Evolutionary conservation across 2,797 vertebrate genomes (phyloP).

Genomic region (Sciaenops ocellatus): DNA sequence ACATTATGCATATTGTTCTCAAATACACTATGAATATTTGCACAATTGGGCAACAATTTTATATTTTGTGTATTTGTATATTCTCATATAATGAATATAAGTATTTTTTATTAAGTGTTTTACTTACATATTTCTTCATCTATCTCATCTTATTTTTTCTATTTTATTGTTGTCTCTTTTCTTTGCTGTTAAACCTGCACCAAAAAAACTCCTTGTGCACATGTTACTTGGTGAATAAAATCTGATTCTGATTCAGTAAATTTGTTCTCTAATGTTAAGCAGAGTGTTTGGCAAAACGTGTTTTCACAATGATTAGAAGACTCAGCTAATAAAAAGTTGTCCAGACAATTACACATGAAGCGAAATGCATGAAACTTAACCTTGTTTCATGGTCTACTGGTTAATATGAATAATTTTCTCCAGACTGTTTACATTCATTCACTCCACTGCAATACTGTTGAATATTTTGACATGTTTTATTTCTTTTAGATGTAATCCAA

Average conservation of each 20-base stretch:
- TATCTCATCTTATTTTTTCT: background rate
- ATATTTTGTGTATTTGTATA: background rate
- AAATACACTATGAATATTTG: too few relatives aligned
- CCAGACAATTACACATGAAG: background rate
- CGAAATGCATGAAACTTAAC: constrained; percentile 31
- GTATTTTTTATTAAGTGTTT: background rate
- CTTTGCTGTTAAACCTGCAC: background rate
- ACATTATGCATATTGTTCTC: too few relatives aligned
- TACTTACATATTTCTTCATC: background rate
- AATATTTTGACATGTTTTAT: constrained; percentile 31
- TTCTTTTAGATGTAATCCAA: constrained; percentile 44
- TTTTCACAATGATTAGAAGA: constrained; percentile 19
- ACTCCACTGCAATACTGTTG: background rate
- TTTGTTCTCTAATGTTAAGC: background rate
- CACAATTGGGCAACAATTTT: too few relatives aligned
- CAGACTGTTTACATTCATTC: constrained; percentile 41
- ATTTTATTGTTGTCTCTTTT: background rate
- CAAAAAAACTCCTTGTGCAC: background rate
- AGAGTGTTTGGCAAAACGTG: background rate
- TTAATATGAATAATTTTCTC: constrained; percentile 43
- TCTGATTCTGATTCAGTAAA: constrained; percentile 6
- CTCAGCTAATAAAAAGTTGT: constrained; percentile 11
- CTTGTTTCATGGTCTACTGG: constrained; percentile 33
- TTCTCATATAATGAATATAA: background rate
- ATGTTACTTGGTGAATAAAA: background rate